phyloP scores from a whole-genome alignment of 2,888 invertebrate species.

The Archaeoteleia sp. region DNA sequence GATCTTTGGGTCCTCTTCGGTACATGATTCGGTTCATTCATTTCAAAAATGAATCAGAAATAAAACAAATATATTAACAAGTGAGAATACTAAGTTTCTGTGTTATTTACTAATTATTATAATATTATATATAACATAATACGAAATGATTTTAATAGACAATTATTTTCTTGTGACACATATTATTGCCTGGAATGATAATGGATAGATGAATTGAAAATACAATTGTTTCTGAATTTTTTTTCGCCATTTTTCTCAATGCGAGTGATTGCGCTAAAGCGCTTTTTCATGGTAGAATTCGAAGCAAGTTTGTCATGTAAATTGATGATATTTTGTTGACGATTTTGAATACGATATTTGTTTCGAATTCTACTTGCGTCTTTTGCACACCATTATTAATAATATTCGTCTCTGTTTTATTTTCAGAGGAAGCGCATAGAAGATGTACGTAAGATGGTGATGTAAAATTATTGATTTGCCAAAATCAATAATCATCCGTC shows the following conservation, averaged over 20 bases:
- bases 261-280: background rate
- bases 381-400: conserved; percentile 17
- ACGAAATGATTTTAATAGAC: too few relatives aligned
- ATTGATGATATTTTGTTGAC: background rate
- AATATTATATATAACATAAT: too few relatives aligned
- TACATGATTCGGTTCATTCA: too few relatives aligned
- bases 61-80: too few relatives aligned
- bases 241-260: too few relatives aligned
- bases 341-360: conserved; percentile 6
- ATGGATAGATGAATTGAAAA: background rate
- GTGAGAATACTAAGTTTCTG: too few relatives aligned
- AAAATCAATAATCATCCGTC: conserved; percentile 2
- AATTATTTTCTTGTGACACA: too few relatives aligned
- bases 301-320: conserved; percentile 5
- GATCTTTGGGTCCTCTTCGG: too few relatives aligned
- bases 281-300: background rate
- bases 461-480: conserved; percentile 8
- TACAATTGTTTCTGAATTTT: too few relatives aligned
- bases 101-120: too few relatives aligned
- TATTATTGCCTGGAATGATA: too few relatives aligned
- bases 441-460: conserved; percentile 82
- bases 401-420: conserved; percentile 74
- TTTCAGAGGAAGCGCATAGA: conserved; percentile 87
- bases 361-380: conserved; percentile 25
- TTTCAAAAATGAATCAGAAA: too few relatives aligned